Base-by-base conservation (phyloP, 2,113 vertebrate species). In the Podarcis raffonei region DNA sequence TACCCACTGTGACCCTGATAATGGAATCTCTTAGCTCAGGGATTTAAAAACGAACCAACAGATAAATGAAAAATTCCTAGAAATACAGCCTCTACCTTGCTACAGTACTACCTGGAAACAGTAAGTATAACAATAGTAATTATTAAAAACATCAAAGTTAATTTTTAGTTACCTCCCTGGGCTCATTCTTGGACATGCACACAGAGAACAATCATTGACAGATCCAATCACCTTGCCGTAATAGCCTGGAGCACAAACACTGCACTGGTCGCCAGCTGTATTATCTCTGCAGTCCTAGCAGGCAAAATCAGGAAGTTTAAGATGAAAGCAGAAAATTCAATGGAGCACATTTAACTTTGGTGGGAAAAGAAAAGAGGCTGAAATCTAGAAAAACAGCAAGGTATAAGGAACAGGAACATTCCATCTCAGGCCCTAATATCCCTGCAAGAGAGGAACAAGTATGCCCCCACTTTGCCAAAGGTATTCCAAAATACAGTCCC, bases 271-370 rank as follows among this genome's bases (percentile, higher is more conserved):
- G 27, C 98, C 99, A 13, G 92, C 83, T 9, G 98, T 99, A 94
- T 98, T 97, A 92, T 98, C 97, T 74, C 96, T 96, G 90, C 99
- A 99, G 65, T 95, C 96, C 99, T 99, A 94, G 66, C 30, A 89
- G 18, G 72, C 42, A 92, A 76, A 92, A 94, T 88, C 68, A 88
- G 32, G 85, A 1, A 53, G 62, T 78, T 93, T 91, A 83, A 94
- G 91, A 77, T 3, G 30, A 37, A 80, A 87, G 20, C 71, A 59
- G 32, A 76, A n/a, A 25, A 30, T 15, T 62, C 59, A 53, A 76
- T 6, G 6, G 35, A 66, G 7, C 6, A 25, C 32, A n/a, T 57
- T 42, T 75, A 32, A 62, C 16, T 27, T 27, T 3, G 27, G 68
- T 69, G 68, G 27, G 32, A 22, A 35, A 62, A n/a, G 23, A 18